phyloP scores from a whole-genome alignment of 2,888 invertebrate genomes.

The Trichogramma dendrolimi region DNA sequence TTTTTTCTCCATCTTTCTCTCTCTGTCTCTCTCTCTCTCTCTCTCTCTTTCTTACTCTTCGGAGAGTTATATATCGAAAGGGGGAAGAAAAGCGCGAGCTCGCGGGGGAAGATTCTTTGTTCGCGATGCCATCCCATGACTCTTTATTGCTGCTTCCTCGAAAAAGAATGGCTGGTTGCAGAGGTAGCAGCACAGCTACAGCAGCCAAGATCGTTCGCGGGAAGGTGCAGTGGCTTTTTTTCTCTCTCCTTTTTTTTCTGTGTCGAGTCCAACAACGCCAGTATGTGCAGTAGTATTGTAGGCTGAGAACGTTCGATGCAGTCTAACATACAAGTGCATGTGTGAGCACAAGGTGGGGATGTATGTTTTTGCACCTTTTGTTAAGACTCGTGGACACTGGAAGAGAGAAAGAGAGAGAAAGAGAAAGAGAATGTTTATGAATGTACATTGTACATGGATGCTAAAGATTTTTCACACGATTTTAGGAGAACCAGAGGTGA shows the following conservation, averaged over 20 bases:
- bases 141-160: constrained; percentile 36
- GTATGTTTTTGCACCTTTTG: no score
- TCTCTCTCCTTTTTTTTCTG: constrained; percentile 5
- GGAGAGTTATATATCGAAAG: no score
- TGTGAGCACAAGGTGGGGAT: no score
- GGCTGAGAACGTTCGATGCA: neutral
- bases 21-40: constrained; percentile 30
- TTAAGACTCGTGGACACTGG: constrained; percentile 9
- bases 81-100: constrained; percentile 1
- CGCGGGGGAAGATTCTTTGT: constrained; percentile 50
- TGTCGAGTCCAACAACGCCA: neutral
- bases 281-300: neutral
- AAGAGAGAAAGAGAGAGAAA: constrained; percentile 12
- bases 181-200: neutral
- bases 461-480: no score
- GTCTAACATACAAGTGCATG: neutral
- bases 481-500: no score
- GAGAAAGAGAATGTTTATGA: constrained; percentile 6
- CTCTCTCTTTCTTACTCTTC: constrained; percentile 11
- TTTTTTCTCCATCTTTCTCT: constrained; percentile 44
- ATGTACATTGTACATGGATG: neutral
- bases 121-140: constrained; percentile 39
- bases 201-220: constrained; percentile 3
- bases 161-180: constrained; percentile 34
- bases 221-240: neutral